These are phyloP conservation scores for Mesorhabditis belari DNA, from an alignment of 2,888 invertebrate genomes.

Conservation along the genomic window DNA sequence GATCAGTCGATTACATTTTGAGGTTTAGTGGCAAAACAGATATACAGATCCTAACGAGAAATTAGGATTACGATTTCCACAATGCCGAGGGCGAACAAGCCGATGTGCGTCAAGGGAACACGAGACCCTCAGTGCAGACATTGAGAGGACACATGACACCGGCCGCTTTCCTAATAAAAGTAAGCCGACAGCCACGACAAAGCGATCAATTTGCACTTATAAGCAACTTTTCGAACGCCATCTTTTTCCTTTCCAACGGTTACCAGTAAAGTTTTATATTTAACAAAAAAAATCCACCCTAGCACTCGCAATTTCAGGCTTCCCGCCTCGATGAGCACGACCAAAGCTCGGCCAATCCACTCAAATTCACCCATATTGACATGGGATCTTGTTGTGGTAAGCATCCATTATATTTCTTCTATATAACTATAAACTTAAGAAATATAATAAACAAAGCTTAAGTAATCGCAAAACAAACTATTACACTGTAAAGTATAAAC, in stretches of 20 bases:
- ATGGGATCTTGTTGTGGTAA: constrained; percentile 68
- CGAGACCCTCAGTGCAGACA: constrained; percentile 65
- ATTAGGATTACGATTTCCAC: constrained; percentile 56
- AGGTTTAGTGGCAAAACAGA: constrained; percentile 14
- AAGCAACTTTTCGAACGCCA: too few species aligned
- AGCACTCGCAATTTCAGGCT: constrained; percentile 37
- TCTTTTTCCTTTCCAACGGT: too few species aligned
- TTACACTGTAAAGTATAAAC: background rate
- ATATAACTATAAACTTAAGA: too few species aligned
- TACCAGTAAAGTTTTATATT: background rate
- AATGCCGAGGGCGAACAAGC: constrained; percentile 68
- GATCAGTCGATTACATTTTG: constrained; percentile 43
- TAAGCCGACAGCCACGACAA: constrained; percentile 62
- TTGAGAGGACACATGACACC: constrained; percentile 79
- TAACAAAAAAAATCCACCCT: too few species aligned
- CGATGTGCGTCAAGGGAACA: constrained; percentile 74
- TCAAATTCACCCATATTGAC: constrained; percentile 67
- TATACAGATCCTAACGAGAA: background rate
- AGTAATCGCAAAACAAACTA: background rate
- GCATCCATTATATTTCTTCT: constrained; percentile 37
- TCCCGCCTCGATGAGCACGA: constrained; percentile 68
- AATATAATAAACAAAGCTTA: too few species aligned
- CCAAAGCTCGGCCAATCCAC: constrained; percentile 62
- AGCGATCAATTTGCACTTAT: background rate
- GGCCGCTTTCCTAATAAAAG: constrained; percentile 76